Base-by-base conservation (phyloP, 2,888 invertebrate genomes). In the Phortica magna region DNA sequence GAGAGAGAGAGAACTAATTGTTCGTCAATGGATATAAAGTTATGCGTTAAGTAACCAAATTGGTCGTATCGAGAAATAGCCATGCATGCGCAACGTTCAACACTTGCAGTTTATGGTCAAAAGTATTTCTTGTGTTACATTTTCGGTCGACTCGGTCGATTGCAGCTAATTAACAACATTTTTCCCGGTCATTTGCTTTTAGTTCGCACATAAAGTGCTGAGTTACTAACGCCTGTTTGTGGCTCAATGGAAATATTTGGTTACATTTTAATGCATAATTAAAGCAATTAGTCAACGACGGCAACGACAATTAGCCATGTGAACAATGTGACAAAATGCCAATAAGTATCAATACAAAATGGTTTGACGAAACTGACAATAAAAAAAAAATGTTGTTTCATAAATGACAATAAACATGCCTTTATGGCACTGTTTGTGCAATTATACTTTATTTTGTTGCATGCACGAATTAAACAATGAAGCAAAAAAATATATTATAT, bases 31-130 rank as follows among this genome's bases (percentile, higher is more conserved):
- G 55, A 55, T 55, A 17, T 14, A 55, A n/a, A 22, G 61, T n/a
- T 68, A 68, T 68, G 68, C 48, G 68, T 68, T 68, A 19, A 68
- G 39, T 68, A 68, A 19, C 68, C 68, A 68, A 68, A 68, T 68
- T 68, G 41, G 68, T 19, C 7, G 43, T 68, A 68, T 68, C 68
- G 9, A 43, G 42, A 68, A 68, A 68, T 10, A 43, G 14, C 48
- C 17, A 43, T 19, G 19, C 19, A 68, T 43, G 19, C 19, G 43
- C 68, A 68, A 68, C 55, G 39, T 55, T 53, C 70, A 14, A 71
- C 70, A 71, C 70, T 71, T 71, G 70, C 70, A 55, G 55, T 55
- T 71, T 71, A 71, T 71, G 70, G 70, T 14, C 42, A 71, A 71
- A 55, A 71, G 53, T 71, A 22, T 55, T 71, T n/a, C 53, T 53